Base-by-base conservation (phyloP, 2,888 invertebrate genomes). In the Icerya purchasi region DNA sequence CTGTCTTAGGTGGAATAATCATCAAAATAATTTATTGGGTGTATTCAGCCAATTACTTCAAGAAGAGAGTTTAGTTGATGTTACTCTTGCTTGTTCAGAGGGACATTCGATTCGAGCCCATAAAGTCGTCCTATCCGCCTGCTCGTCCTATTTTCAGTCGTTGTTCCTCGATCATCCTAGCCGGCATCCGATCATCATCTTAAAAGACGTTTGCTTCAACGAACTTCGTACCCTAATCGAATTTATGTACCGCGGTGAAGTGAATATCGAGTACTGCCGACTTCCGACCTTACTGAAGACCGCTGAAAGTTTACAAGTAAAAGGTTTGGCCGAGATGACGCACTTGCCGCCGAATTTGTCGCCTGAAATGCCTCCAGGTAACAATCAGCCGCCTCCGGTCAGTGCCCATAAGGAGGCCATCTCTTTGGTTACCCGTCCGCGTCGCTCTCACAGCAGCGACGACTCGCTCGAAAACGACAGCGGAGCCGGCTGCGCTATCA, bases 1-100 rank as follows among this genome's bases (percentile, higher is more conserved):
- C 83, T 90, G 90, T 82, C 84, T 91, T 81, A 88, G 90, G 86
- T 91, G 90, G 90, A 91, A 90, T 83, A 90, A 91, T 87, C 90
- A 91, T 87, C 89, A 89, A 83, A 88, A 86, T 82, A 91, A 91
- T 83, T 84, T 91, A 81, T 83, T 91, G 81, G 89, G 88, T 78
- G 89, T 90, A 76, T 91, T 91, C 82, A 89, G 88, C 81, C 89
- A 89, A 81, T 83, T 91, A 78, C 80, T 90, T 74, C 86, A 88
- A 79, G 88, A 89, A 83, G 89, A 90, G 78, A 86, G 87, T 77
- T 81, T 91, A 77, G 90, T 91, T 74, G 90, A 91, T 84, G 90
- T 90, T 76, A 91, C 90, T 75, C 84, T 91, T 78, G 88, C 90
- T 79, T 90, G 90, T 80, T 86, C 88, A 78, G 89, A 89, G 79